Evolutionary conservation across 2,888 invertebrate species (phyloP), one percentile per base, ranked within the genome.

Genomic region (Cylindroiulus punctatus): DNA sequence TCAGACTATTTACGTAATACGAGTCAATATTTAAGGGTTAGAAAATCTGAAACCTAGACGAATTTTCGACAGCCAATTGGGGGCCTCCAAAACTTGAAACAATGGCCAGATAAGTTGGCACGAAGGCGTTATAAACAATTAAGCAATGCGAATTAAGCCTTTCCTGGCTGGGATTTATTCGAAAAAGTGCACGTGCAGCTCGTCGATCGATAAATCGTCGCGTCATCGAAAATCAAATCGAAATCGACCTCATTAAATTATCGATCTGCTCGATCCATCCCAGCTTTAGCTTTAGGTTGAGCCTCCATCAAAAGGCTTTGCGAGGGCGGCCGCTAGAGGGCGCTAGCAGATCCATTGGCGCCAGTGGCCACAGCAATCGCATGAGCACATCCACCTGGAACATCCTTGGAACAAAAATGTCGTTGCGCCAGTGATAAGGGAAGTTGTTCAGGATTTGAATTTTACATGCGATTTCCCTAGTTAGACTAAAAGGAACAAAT

Each of bases 161-260:
- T 65, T 26, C 65, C 65, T 12, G n/a, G 5, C 8, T 65, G 26
- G n/a, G 3, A 65, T 65, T 26, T 65, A 26, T 65, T 65, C 7
- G 10, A 65, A 65, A 65, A 65, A 26, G 19, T 26, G 65, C 65
- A 52, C 52, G 8, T 65, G 26, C 65, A 65, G n/a, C n/a, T 22
- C 8, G 26, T 8, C n/a, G 26, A 65, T 65, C 26, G 65, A 65
- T 65, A 26, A 65, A 10, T 26, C 26, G 26, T 65, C 8, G 65
- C 65, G 65, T 65, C 65, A 65, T 65, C 65, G 65, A 65, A 65
- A 26, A 22, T 65, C 65, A 65, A 65, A 65, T 65, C 65, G 65
- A 65, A 65, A 65, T 65, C 52, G 47, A 19, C 47, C 47, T 12
- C 47, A 14, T 47, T 47, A 47, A 8, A 47, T 47, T 17, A 57